These are phyloP conservation scores for Zaprionus bogoriensis DNA, from an alignment of 2,888 invertebrate genomes.

Conservation along the genomic window DNA sequence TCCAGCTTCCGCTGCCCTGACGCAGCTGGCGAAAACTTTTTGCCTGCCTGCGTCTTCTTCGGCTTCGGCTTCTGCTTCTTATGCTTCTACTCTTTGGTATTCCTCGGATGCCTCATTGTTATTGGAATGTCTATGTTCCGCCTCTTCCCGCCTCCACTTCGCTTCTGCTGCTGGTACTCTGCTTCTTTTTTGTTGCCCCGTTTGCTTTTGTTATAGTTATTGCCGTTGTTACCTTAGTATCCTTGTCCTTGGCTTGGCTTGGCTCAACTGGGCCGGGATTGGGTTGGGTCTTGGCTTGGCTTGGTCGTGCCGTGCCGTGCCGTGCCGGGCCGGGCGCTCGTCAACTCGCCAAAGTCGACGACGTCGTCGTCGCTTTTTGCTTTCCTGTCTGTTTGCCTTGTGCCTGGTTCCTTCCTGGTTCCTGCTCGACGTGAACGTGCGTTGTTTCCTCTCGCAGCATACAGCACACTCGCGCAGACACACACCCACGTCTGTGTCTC, in stretches of 20 bases:
- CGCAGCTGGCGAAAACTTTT: constrained; percentile 29
- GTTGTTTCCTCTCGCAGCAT: constrained; percentile 58
- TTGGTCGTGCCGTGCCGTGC: constrained; percentile 3
- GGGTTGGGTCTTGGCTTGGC: constrained; percentile 50
- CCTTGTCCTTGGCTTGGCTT: constrained; percentile 52
- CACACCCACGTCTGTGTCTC: constrained; percentile 29
- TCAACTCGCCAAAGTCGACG: constrained; percentile 31
- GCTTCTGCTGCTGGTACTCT: neutral
- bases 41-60: neutral
- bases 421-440: constrained; percentile 75
- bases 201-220: constrained; percentile 62
- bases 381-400: constrained; percentile 71
- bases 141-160: neutral
- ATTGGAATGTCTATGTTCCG: constrained; percentile 57
- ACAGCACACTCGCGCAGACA: constrained; percentile 3
- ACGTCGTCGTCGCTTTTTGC: constrained; percentile 35
- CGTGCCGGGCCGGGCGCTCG: constrained; percentile 19
- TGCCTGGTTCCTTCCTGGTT: constrained; percentile 64
- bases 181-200: constrained; percentile 7
- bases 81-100: constrained; percentile 43
- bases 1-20: constrained; percentile 59
- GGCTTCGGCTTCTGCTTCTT: neutral
- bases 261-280: neutral
- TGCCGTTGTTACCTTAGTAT: constrained; percentile 58
- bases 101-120: constrained; percentile 55